Conservation (phyloP, 1,140 invertebrate genomes). For the Trypoxylus dichotomus region DNA sequence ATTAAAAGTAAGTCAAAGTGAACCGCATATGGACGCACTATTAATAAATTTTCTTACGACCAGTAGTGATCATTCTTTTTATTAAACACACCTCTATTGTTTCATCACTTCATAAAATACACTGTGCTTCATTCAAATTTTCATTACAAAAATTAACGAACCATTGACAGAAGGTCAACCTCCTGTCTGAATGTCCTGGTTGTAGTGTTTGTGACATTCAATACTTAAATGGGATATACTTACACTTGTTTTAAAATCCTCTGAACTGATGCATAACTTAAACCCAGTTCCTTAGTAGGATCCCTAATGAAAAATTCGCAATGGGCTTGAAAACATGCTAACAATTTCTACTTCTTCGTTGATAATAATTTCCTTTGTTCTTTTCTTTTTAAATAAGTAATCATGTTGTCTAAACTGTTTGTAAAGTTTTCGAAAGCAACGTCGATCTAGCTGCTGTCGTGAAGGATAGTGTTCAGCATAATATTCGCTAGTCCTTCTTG, state of each 20-base stretch:
- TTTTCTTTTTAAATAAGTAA: neutral
- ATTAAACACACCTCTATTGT: too few relatives aligned
- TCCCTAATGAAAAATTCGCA: neutral
- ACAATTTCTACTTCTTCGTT: constrained; percentile 11
- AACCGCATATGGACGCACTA: too few relatives aligned
- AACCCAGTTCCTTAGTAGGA: neutral
- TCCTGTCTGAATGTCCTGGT: neutral
- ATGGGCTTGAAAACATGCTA: neutral
- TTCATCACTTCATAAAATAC: too few relatives aligned
- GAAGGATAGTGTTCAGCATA: neutral
- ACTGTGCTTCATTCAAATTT: too few relatives aligned
- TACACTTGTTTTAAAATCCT: neutral
- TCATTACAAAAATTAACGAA: neutral
- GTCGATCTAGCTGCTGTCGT: neutral
- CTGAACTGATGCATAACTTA: neutral
- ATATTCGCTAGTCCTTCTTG: neutral
- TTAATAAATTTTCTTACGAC: too few relatives aligned
- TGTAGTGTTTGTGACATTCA: neutral
- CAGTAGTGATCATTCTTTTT: too few relatives aligned
- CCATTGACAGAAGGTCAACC: neutral
- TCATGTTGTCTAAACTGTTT: neutral
- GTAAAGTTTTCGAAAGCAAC: neutral
- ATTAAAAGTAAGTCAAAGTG: too few relatives aligned
- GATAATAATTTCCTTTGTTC: neutral
- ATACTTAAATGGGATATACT: neutral